A percentile compares a stretch with the other conserved stretches of the same genome.
These are phyloP conservation scores for Gorsachius magnificus DNA, from an alignment of 2,797 vertebrate genomes.

Conservation along the genomic window DNA sequence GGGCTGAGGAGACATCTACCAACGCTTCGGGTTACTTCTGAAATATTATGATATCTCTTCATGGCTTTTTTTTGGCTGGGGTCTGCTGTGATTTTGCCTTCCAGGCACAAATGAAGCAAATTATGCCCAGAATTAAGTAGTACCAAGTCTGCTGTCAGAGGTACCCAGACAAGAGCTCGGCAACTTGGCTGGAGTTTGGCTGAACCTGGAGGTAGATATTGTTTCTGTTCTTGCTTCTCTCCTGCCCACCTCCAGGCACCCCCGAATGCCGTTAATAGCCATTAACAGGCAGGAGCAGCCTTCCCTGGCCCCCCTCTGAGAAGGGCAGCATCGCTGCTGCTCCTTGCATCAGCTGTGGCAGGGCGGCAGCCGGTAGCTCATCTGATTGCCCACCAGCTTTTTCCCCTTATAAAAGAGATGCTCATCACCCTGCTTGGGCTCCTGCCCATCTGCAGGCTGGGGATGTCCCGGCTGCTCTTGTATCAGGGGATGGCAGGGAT, in stretches of 20 bases:
- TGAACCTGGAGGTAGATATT: neutral
- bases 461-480: neutral
- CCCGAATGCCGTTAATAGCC: neutral
- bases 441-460: neutral
- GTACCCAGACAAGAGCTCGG: neutral
- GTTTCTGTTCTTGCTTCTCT: neutral
- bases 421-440: rapidly evolving
- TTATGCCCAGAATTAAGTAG: neutral
- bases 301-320: neutral
- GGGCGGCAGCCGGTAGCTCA: neutral
- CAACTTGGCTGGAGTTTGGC: neutral
- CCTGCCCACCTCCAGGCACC: neutral
- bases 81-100: neutral
- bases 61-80: neutral
- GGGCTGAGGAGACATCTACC: neutral
- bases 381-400: neutral
- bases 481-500: neutral
- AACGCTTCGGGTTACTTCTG: neutral
- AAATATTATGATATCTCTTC: neutral
- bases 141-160: rapidly evolving
- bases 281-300: neutral
- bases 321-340: neutral
- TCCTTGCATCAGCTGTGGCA: neutral
- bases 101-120: neutral
- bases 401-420: neutral